Evolutionary conservation across 1,140 invertebrate genomes (phyloP).

Genomic region (Sinonovacula constricta): DNA sequence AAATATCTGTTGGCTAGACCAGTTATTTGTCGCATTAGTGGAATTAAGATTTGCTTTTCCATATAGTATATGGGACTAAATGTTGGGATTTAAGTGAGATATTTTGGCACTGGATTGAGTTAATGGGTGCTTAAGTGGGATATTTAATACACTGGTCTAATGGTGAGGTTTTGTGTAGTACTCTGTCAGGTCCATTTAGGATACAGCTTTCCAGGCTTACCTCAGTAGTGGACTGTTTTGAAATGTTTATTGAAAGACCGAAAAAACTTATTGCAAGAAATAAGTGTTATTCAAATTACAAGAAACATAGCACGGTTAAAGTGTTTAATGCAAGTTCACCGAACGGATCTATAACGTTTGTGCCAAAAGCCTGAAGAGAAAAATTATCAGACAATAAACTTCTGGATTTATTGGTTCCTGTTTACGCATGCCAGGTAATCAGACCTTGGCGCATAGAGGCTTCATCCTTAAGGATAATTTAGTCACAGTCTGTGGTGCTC

Average conservation of each 20-base stretch:
- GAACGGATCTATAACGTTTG: slow-evolving; percentile 12
- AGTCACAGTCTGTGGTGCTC: slow-evolving; percentile 12
- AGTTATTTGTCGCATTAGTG: neutral
- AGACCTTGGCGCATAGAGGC: slow-evolving; percentile 27
- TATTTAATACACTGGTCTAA: slow-evolving; percentile 46
- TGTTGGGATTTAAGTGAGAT: slow-evolving; percentile 2
- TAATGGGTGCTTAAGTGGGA: slow-evolving; percentile 34
- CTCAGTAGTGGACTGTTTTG: slow-evolving; percentile 60
- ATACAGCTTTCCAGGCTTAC: slow-evolving; percentile 45
- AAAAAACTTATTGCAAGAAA: slow-evolving; percentile 45
- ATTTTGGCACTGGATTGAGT: slow-evolving; percentile 55
- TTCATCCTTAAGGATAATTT: slow-evolving; percentile 37
- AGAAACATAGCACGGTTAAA: slow-evolving; percentile 26
- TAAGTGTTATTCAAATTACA: slow-evolving; percentile 39
- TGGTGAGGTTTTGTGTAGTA: slow-evolving; percentile 29
- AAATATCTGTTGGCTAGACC: neutral
- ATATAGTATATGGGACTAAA: neutral
- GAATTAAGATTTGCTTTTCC: neutral
- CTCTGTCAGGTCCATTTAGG: slow-evolving; percentile 46
- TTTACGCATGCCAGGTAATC: slow-evolving; percentile 20
- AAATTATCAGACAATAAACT: slow-evolving; percentile 19
- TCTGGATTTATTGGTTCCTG: slow-evolving; percentile 21
- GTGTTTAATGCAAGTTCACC: slow-evolving; percentile 14
- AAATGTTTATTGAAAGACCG: slow-evolving; percentile 59
- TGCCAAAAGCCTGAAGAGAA: slow-evolving; percentile 5